A percentile compares a stretch with the other conserved stretches of the same genome.
Conservation (phyloP, 2,113 vertebrate genomes). For the Spea bombifrons region DNA sequence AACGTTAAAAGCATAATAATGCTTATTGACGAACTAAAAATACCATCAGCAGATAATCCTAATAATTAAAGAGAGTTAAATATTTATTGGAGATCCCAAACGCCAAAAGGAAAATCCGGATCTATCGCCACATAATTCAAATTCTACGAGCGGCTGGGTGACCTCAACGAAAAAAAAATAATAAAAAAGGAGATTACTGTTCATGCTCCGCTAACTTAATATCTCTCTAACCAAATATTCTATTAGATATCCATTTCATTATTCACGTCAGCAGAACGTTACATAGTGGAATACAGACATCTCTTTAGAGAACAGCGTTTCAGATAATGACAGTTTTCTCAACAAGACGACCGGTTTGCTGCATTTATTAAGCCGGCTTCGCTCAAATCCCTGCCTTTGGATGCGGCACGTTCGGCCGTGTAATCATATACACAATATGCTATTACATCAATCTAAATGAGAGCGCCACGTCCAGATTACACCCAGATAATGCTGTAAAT, state of each 20-base stretch:
- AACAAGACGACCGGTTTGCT: slow-evolving; percentile 28
- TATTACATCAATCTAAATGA: slow-evolving; percentile 40
- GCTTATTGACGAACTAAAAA: no score
- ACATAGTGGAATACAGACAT: slow-evolving; percentile 27
- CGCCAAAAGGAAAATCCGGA: slow-evolving; percentile 5
- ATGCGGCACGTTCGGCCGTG: slow-evolving; percentile 19
- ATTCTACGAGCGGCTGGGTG: slow-evolving; percentile 27
- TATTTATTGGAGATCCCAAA: background rate
- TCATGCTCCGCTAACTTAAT: slow-evolving; percentile 43
- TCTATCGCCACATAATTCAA: slow-evolving; percentile 28
- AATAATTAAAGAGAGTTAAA: background rate
- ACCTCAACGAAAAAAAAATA: slow-evolving; percentile 26
- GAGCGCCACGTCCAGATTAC: slow-evolving; percentile 27
- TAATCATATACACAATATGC: slow-evolving; percentile 45
- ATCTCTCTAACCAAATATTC: slow-evolving; percentile 47
- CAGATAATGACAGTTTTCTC: slow-evolving; percentile 35
- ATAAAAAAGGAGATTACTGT: slow-evolving; percentile 11
- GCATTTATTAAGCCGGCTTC: slow-evolving; percentile 39
- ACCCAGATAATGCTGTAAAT: slow-evolving; percentile 38
- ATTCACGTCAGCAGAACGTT: slow-evolving; percentile 40
- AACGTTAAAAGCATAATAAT: no score
- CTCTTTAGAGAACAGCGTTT: slow-evolving; percentile 35
- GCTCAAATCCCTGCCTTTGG: slow-evolving; percentile 11
- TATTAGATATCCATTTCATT: slow-evolving; percentile 42
- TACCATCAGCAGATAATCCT: no score